Evolutionary conservation across 2,113 vertebrate species (phyloP), one percentile per base, ranked within the genome.

Genomic region (Thermophis baileyi): DNA sequence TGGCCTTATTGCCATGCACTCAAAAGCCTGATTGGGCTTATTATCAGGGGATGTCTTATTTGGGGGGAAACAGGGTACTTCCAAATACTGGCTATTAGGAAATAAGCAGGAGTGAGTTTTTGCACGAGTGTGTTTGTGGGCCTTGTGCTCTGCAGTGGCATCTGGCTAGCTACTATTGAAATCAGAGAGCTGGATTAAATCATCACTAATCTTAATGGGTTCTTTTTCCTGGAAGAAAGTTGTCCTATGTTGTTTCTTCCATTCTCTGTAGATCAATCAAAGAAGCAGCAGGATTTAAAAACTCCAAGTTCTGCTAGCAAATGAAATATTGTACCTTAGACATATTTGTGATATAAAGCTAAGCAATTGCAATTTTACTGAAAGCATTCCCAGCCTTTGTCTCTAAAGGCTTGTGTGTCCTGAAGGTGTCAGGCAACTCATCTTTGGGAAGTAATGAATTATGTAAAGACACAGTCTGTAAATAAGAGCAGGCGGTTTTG

Each of bases 401-500:
- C 27, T 24, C 12, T 89, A n/a, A 24, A 57, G 40, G 16, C 14
- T 55, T 55, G 24, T 35, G 5, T 40, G 20, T 57, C 51, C 90
- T 24, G 27, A 27, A 11, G 25, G 53, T 24, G 44, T 4, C 51
- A 85, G 44, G 40, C 69, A 49, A 10, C 27, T 44, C 46, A n/a
- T 2, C 16, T 89, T 16, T 54, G 63, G 11, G 44, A 57, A 57
- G 49, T 12, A 54, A 16, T 63, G 53, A 55, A 49, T 86, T 93
- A 51, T 90, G 30, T 14, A 86, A 90, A 20, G n/a, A 63, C 12
- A 35, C 1, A 63, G 74, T 30, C n/a, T 44, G 54, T 90, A 87
- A 93, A 93, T 24, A 87, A 93, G 16, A 87, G 54, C 92, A 90
- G 89, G 92, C 51, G 54, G 54, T 90, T 90, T 55, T 87, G 54